These are phyloP conservation scores for Chrysemys picta DNA, from an alignment of 2,113 vertebrate species.

Conservation along the genomic window DNA sequence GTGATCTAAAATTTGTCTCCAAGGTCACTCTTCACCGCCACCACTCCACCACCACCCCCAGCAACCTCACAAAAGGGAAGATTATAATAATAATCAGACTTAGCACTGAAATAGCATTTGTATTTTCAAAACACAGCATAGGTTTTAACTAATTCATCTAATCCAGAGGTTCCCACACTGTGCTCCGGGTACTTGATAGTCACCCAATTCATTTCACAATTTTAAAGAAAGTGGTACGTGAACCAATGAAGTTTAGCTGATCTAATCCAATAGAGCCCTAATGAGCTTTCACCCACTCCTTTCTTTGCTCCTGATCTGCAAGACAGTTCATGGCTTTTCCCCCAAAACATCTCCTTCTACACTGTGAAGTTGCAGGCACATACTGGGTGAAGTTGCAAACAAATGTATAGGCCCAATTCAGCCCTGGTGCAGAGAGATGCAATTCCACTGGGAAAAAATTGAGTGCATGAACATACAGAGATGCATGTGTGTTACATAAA, in stretches of 20 bases:
- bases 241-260: neutral
- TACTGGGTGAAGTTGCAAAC: constrained; percentile 27
- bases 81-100: constrained; percentile 71
- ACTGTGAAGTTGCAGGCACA: neutral
- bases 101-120: constrained; percentile 67
- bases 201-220: neutral
- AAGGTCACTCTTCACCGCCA: neutral
- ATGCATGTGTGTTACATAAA: neutral
- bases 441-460: neutral
- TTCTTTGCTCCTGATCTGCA: constrained; percentile 25
- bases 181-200: neutral
- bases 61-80: constrained; percentile 61
- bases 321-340: neutral
- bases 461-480: neutral
- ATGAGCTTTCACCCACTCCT: constrained; percentile 58
- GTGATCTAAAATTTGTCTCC: constrained; percentile 21
- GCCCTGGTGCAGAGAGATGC: neutral
- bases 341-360: neutral
- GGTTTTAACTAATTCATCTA: constrained; percentile 70
- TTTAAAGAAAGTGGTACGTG: neutral
- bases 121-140: constrained; percentile 71
- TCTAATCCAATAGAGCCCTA: constrained; percentile 52
- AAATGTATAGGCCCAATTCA: neutral
- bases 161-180: neutral
- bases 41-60: neutral